Percentiles rank a stretch among this genome's conserved stretches.
These are phyloP conservation scores for Rhyzopertha dominica DNA, from an alignment of 1,140 invertebrate species.

Conservation along the genomic window DNA sequence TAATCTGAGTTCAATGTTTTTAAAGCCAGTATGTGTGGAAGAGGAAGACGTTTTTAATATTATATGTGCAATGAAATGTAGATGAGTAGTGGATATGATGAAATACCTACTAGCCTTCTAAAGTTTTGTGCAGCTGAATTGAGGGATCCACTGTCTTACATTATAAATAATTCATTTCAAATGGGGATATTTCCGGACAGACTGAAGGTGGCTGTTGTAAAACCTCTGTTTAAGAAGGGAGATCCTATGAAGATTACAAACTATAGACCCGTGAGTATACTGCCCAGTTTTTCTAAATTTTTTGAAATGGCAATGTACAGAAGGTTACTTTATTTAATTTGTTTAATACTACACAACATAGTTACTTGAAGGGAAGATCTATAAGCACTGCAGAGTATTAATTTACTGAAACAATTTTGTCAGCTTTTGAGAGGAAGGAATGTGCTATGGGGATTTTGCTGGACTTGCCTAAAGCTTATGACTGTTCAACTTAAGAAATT, in stretches of 20 bases:
- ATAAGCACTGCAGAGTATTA: too few species aligned
- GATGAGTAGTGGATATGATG: conserved; percentile 1
- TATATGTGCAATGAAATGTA: not conserved
- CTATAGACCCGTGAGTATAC: conserved; percentile 16
- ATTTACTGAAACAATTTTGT: too few species aligned
- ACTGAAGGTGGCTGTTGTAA: conserved; percentile 1
- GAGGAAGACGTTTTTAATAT: not conserved
- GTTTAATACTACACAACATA: too few species aligned
- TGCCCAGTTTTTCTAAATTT: conserved; percentile 10
- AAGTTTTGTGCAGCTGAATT: conserved; percentile 1
- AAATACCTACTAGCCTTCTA: not conserved
- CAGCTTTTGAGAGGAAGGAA: too few species aligned
- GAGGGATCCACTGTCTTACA: not conserved
- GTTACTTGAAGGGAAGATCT: too few species aligned
- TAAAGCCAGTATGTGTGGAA: not conserved
- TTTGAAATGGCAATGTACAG: conserved; percentile 13
- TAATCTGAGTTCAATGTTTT: conserved; percentile 4
- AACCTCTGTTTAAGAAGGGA: conserved; percentile 3
- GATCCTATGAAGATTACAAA: conserved; percentile 3
- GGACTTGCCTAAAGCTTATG: too few species aligned
- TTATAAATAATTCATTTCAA: not conserved
- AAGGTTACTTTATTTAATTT: too few species aligned
- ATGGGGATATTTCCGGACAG: conserved; percentile 1
- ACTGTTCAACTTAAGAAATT: too few species aligned
- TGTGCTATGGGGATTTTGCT: too few species aligned